Evolutionary conservation across 2,797 vertebrate genomes (phyloP).

Genomic region (Peromyscus melanophrys): DNA sequence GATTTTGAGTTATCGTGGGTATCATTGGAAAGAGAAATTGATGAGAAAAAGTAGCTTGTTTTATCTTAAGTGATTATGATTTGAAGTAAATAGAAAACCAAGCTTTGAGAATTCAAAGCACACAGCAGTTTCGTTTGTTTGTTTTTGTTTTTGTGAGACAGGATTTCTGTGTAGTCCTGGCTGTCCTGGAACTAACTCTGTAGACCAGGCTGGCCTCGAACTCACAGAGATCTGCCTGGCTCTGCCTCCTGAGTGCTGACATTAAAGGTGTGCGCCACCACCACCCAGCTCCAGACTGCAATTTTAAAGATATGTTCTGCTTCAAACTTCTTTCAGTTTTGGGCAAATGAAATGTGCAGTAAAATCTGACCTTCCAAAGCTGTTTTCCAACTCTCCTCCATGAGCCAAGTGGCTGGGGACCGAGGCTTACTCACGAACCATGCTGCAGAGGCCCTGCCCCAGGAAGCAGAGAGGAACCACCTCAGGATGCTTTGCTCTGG

Average conservation of each 20-base stretch:
- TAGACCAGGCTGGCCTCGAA: not conserved
- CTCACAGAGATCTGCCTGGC: not conserved
- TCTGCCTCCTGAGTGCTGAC: not conserved
- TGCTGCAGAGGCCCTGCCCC: not conserved
- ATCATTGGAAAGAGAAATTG: not conserved
- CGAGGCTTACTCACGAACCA: not conserved
- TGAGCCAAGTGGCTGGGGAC: not conserved
- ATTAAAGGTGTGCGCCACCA: not conserved
- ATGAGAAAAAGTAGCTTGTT: constrained; percentile 36
- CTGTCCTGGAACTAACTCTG: not conserved
- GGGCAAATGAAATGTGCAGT: not conserved
- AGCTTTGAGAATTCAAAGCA: constrained; percentile 49
- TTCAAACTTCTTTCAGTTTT: not conserved
- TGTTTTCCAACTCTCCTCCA: not conserved
- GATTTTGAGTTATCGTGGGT: not conserved
- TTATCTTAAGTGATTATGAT: not conserved
- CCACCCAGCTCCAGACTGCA: not conserved
- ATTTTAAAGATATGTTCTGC: not conserved
- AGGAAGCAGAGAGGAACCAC: not conserved
- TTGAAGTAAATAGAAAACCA: constrained; percentile 16
- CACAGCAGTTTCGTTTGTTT: not conserved
- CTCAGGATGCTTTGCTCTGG: constrained; percentile 4
- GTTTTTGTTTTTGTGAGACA: not conserved
- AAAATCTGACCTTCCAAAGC: not conserved
- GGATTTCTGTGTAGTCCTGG: not conserved